Conservation (phyloP, 2,888 invertebrate genomes). For the Drosophila anomelani region DNA sequence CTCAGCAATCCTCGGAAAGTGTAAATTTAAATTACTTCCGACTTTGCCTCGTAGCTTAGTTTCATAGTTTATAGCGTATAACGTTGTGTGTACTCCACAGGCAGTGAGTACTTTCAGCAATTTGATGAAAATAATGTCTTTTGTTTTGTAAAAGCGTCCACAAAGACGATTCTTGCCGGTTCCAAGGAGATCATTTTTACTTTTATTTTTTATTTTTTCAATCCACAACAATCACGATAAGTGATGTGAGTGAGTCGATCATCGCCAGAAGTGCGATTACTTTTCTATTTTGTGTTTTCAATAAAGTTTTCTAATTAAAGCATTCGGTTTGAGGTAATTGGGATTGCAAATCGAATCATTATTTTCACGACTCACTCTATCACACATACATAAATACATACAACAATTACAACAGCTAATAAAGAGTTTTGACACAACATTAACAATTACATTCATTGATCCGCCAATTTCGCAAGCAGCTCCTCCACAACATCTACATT, state of each 20-base stretch:
- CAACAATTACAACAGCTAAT: constrained; percentile 54
- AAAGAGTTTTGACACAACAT: constrained; percentile 16
- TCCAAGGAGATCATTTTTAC: not conserved
- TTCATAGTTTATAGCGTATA: not conserved
- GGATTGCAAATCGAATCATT: not conserved
- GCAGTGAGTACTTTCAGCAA: not conserved
- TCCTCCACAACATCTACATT: constrained; percentile 66
- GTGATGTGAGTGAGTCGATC: not conserved
- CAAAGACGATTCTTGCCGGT: not conserved
- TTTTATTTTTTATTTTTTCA: constrained; percentile 11
- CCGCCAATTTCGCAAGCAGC: constrained; percentile 53
- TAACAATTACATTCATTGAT: constrained; percentile 41
- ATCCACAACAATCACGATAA: constrained; percentile 16
- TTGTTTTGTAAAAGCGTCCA: constrained; percentile 3
- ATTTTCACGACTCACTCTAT: not conserved
- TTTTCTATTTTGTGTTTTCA: not conserved
- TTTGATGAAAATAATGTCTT: not conserved
- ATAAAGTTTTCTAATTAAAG: not conserved
- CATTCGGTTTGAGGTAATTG: constrained; percentile 1
- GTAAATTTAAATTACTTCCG: not conserved
- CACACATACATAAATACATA: not conserved
- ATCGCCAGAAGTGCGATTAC: not conserved
- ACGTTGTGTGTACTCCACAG: not conserved
- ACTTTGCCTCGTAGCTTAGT: not conserved
- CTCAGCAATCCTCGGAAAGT: constrained; percentile 43